Evolutionary conservation across 2,888 invertebrate species (phyloP), one percentile per base, ranked within the genome.

Genomic region (Cantharis rufa): DNA sequence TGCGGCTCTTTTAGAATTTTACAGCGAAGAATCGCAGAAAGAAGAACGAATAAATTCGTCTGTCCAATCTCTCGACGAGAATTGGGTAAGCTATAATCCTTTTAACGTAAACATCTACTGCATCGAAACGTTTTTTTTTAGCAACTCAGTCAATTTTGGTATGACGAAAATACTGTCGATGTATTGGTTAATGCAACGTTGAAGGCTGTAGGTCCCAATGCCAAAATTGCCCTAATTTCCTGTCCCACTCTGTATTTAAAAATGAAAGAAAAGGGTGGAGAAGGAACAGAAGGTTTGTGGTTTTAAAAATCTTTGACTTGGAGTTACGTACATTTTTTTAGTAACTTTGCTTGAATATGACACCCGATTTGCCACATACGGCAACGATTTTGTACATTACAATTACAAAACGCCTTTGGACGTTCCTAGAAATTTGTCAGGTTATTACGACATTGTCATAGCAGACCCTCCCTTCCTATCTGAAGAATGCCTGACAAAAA

Each of bases 81-180:
- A 96, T 87, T 96, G 96, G 96, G 96, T 96, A 88, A 84, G 83
- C 83, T 15, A 68, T 64, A 71, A 63, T 28, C n/a, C 10, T n/a
- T 21, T 21, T n/a, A 66, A 21, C 7, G 7, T 5, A 48, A 27
- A 66, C 10, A 3, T 48, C 15, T 70, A 16, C 27, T 70, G 77
- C 81, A 83, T 74, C 79, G 7, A 21, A 18, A 16, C 1, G 1
- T 1, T 66, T 21, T 66, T 3, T 89, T 90, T 10, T 87, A 97
- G 98, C 97, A 98, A 96, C 89, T 98, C 62, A 98, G 98, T 85
- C 98, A 98, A 88, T 98, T 99, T 89, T 99, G 98, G 98, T 99
- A 99, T 85, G 93, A 95, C 84, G 93, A 95, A 62, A 87, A 90
- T 3, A 98, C 98, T 0, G 93, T 95, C 63, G 89, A 91, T 27